Conservation (phyloP, 2,888 invertebrate species). For the Fragum whitleyi region DNA sequence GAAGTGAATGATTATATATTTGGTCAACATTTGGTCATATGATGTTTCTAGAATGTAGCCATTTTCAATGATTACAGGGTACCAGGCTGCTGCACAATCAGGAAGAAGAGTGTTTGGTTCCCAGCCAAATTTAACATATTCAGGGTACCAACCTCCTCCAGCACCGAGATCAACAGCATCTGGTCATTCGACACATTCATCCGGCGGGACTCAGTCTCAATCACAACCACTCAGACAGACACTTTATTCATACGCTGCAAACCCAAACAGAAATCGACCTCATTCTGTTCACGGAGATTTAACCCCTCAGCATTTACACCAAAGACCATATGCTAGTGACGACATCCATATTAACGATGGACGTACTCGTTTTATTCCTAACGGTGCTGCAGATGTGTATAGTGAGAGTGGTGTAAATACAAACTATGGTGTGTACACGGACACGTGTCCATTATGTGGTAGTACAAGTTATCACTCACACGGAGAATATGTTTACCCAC, state of each 20-base stretch:
- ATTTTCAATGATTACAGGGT: not conserved
- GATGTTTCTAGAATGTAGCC: no score
- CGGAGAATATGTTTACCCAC: slow-evolving; percentile 68
- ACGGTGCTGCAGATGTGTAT: slow-evolving; percentile 51
- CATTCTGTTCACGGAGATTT: slow-evolving; percentile 28
- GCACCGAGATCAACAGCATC: slow-evolving; percentile 41
- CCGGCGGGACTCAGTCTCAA: slow-evolving; percentile 26
- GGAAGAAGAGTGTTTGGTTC: slow-evolving; percentile 63
- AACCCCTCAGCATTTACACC: slow-evolving; percentile 29
- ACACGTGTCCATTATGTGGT: slow-evolving; percentile 76
- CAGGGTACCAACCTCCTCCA: slow-evolving; percentile 63
- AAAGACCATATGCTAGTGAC: slow-evolving; percentile 67
- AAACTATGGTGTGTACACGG: slow-evolving; percentile 61
- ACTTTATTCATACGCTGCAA: slow-evolving; percentile 64
- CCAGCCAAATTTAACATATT: slow-evolving; percentile 61
- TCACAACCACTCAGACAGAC: slow-evolving; percentile 60
- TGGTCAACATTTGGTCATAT: no score
- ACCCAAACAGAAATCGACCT: slow-evolving; percentile 47
- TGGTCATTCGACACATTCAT: slow-evolving; percentile 51
- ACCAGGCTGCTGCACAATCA: slow-evolving; percentile 19
- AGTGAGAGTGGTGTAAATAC: slow-evolving; percentile 42
- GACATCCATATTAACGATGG: slow-evolving; percentile 67
- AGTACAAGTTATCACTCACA: slow-evolving; percentile 72
- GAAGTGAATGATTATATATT: no score
- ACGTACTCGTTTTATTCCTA: slow-evolving; percentile 55